Base-by-base conservation (phyloP, 1,140 invertebrate species). In the Cyphomyrmex costatus region DNA sequence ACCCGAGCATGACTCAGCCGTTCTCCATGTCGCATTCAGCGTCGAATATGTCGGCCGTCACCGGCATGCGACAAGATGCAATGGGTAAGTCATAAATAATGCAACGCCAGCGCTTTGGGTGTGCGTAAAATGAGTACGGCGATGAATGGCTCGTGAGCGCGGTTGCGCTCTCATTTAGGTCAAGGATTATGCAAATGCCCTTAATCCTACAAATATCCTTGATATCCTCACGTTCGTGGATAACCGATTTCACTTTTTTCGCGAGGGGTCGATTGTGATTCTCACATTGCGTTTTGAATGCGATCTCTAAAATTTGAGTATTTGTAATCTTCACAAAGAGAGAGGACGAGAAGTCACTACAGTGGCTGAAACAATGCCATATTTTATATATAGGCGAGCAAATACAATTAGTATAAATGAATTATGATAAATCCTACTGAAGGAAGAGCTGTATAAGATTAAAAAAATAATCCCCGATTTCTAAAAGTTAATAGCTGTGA, bases 21-120 rank as follows among this genome's bases (percentile, higher is more conserved):
- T 99, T 99, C 95, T 98, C 98, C 73, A 99, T 99, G 98, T 97
- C 97, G 24, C 98, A 99, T 94, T 96, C 97, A 53, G 96, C 97
- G 88, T 96, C 97, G 86, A 98, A 98, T 93, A 98, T 98, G 98
- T 97, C 97, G 80, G 97, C 98, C 33, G 97, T 98, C 10, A 95
- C 96, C 58, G 97, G 97, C 85, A 98, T 98, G 97, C 96, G 98
- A 84, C 98, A 98, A 95, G 98, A 99, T 92, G 96, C 98, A 85
- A 98, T 98, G 98, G 98, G 98, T 98, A 95, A 97, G 96, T 95
- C 56, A 66, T 76, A 85, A 71, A 76, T 83, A 83, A 86, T 86
- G 58, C 71, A 65, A 83, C 68, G 63, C 85, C 61, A 36, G 49
- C 58, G 66, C 24, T 53, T 60, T 30, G 16, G 46, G 56, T 70